Base-by-base conservation (phyloP, 2,888 invertebrate genomes). In the Noctua janthina region DNA sequence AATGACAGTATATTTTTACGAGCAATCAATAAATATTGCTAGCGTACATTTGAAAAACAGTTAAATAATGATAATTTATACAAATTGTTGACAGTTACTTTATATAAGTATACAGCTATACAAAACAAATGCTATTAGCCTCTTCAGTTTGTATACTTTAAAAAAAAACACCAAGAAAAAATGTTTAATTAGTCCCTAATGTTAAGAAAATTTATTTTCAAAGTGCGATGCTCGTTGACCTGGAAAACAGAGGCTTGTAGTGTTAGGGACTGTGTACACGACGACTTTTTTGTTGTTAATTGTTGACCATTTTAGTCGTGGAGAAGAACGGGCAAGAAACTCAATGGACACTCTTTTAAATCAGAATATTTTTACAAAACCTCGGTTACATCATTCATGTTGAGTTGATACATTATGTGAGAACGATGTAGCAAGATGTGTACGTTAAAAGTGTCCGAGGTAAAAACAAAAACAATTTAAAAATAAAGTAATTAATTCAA, bases 161-260 rank as follows among this genome's bases (percentile, higher is more conserved):
- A 3, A 76, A 69, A 75, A 83, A 84, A 77, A 70, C 76, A 79
- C 13, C n/a, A 68, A 75, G 54, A 79, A 81, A 83, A 80, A 79
- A 78, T 82, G 29, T 85, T 86, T 88, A 88, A 87, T 87, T 84
- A 84, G 81, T 69, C 46, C n/a, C 43, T 17, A 72, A 78, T 79
- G 84, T 75, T 79, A 79, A 79, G 79, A 79, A 87, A 87, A 87
- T 79, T 77, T 81, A 84, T 87, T 89, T 83, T 83, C 78, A 81
- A 83, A 89, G 82, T 85, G 77, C 73, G 79, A 56, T 78, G 85
- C 85, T 85, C 68, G 79, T 75, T 88, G 89, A 89, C 87, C 89
- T 85, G 87, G 68, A 84, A 87, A 84, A 81, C 81, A 74, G 78
- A 75, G 76, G 67, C 81, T 78, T 78, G 74, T 81, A 59, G 77